Base-by-base conservation (phyloP, 2,113 vertebrate species). In the Eulacestoma nigropectus region DNA sequence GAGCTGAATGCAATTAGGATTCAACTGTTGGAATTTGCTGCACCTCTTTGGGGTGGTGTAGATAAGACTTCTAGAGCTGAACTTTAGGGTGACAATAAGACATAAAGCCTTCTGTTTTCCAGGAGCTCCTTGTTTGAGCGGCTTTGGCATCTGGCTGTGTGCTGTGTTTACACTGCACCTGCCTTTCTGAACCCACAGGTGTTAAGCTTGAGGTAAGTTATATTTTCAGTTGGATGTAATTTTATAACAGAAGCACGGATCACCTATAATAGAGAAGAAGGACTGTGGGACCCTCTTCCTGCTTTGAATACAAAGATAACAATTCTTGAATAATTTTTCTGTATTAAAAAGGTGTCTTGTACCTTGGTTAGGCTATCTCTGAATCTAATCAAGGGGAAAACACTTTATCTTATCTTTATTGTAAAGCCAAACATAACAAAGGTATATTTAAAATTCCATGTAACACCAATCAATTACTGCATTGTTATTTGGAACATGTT, bases 391-490 rank as follows among this genome's bases (percentile, higher is more conserved):
- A 52, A 76, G 27, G 30, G 55, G 46, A 91, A 93, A 93, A 33
- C 25, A 47, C 27, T 91, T 84, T 78, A 86, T 89, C 50, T 93
- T 90, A 69, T 89, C 87, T 90, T 85, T 91, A 74, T 84, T 77
- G 44, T 74, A 81, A 90, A 82, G 59, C 57, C 72, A 94, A 63
- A 56, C 68, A 84, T 67, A 87, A 69, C 72, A 70, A 88, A 86
- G 46, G 25, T 86, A 1, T 86, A 49, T 88, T 93, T 92, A 68
- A 84, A 93, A 63, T 56, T 78, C 60, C 42, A 35, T 55, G 68
- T 85, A 73, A 60, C 72, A 49, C 50, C 6, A 65, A 3, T 65
- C 75, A 39, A 21, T 80, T 86, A 57, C 53, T 75, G 27, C 30
- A 33, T 32, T 89, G 37, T 80, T 90, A 50, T 29, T 88, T 84